Base-by-base conservation (phyloP, 2,888 invertebrate species). In the Panorpa germanica region DNA sequence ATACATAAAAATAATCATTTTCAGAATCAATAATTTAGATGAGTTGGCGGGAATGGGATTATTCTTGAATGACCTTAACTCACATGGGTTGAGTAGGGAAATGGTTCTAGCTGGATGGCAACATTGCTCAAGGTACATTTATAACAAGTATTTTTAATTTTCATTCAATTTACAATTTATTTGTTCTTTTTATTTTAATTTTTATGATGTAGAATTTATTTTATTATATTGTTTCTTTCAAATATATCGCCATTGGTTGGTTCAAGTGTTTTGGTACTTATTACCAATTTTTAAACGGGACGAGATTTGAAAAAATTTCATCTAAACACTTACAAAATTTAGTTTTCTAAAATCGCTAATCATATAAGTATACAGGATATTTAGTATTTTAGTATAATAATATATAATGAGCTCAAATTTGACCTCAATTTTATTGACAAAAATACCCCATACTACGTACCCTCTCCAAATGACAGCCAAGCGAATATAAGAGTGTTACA, bases 101-200 rank as follows among this genome's bases (percentile, higher is more conserved):
- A 65, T 85, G 62, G 73, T 83, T 2, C 58, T 85, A 39, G 69
- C 73, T 12, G 83, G 83, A 3, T 83, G 82, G 82, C 81, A 82
- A 43, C 82, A 83, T 45, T 68, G 74, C 38, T 78, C 78, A 4
- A 69, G 69, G 60, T 64, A 50, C n/a, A n/a, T n/a, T 23, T 30
- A 23, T 5, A 29, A 24, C 25, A 7, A 10, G n/a, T 24, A 24
- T 7, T 6, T 7, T 7, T 13, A 24, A 7, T 15, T 24, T 29
- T 29, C 9, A 27, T 10, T 11, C 9, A 9, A 8, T 7, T 8
- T 10, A 9, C 12, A 17, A 30, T 24, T 21, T 20, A 24, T 9
- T 26, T 22, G 8, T 25, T 25, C 11, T 18, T 18, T 31, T 16
- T 13, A 26, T 26, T 6, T 13, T 15, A 13, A 11, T n/a, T 10